These are phyloP conservation scores for Orycteropus afer DNA, from an alignment of 2,113 vertebrate genomes.

Conservation along the genomic window DNA sequence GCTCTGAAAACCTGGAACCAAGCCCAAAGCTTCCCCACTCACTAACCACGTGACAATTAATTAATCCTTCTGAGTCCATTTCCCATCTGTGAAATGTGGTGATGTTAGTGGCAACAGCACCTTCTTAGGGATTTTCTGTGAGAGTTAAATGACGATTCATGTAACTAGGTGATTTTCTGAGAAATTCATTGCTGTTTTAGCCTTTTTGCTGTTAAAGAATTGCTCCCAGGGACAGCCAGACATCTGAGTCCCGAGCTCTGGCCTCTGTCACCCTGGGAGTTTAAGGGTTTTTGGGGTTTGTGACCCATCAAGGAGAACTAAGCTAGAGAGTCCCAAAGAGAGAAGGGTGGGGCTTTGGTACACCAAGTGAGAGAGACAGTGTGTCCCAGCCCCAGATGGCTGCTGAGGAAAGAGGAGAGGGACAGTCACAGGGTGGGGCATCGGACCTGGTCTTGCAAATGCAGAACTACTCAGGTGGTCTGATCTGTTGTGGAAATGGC, in stretches of 20 bases:
- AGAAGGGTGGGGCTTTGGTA: neutral
- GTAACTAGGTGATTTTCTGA: neutral
- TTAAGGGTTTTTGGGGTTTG: neutral
- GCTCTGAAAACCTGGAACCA: neutral
- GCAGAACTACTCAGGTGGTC: neutral
- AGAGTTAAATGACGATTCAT: neutral
- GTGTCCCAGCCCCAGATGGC: no score
- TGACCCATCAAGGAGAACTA: neutral
- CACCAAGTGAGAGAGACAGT: neutral
- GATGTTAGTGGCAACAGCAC: neutral
- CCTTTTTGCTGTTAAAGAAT: neutral
- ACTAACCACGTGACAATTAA: neutral
- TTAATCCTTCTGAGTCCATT: neutral
- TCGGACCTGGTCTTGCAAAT: neutral
- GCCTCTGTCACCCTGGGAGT: neutral
- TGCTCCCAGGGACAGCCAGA: neutral
- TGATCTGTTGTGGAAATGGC: neutral
- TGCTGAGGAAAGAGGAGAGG: neutral
- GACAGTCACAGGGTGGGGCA: neutral
- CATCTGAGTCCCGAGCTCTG: neutral
- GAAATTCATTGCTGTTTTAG: neutral
- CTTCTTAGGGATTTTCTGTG: neutral
- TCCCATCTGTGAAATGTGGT: neutral
- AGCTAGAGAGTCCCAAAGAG: neutral
- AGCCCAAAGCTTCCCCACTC: rapidly evolving